phyloP scores from a whole-genome alignment of 2,113 vertebrate species.

The Plecturocebus donacophilus region DNA sequence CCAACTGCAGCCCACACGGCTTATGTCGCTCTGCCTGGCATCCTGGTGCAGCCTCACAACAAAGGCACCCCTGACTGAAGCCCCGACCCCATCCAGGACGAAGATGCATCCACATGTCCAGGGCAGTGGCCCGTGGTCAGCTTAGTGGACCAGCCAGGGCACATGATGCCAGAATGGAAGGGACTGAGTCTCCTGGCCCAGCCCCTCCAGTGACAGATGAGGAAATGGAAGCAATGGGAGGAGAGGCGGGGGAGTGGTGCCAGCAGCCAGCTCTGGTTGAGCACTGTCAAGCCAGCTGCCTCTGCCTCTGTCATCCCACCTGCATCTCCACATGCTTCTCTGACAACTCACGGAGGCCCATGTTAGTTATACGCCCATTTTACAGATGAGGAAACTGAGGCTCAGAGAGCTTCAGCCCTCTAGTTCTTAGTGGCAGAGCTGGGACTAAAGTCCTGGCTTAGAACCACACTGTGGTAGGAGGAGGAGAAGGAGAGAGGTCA shows the following conservation, averaged over 20 bases:
- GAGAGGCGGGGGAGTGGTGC: background rate
- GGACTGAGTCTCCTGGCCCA: background rate
- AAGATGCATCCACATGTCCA: background rate
- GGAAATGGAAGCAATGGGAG: background rate
- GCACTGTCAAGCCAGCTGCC: background rate
- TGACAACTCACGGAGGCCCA: background rate
- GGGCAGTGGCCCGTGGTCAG: accelerated
- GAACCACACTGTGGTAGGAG: accelerated
- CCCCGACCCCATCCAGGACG: accelerated
- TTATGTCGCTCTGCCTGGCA: background rate
- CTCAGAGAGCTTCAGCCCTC: too few species aligned
- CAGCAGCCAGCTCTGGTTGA: accelerated
- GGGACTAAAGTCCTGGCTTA: background rate
- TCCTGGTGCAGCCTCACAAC: background rate
- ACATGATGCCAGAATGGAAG: background rate
- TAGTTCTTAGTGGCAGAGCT: background rate
- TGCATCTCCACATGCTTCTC: accelerated
- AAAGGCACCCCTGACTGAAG: background rate
- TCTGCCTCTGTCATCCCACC: accelerated
- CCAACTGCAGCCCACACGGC: background rate
- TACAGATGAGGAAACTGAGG: background rate
- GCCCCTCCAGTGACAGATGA: background rate
- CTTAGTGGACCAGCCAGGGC: background rate
- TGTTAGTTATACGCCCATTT: accelerated
- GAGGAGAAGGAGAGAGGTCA: accelerated